Percentiles rank a stretch among this genome's conserved stretches.
Evolutionary conservation across 2,797 vertebrate genomes (phyloP).

Genomic region (Diglossa cyanea): DNA sequence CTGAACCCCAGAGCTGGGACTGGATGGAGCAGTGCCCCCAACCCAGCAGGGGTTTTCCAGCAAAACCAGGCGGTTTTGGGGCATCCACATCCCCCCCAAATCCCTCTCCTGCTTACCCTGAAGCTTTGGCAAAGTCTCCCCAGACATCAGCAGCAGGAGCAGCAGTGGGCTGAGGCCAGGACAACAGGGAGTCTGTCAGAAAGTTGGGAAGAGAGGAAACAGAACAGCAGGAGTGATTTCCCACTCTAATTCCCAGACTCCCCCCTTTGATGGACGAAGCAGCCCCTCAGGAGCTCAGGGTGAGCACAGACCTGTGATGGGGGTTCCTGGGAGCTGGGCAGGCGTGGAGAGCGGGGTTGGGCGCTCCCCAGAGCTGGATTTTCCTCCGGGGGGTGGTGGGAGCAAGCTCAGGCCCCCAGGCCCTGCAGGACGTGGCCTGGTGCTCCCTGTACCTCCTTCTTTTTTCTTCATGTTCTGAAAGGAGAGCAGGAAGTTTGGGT

Average conservation of each 20-base stretch:
- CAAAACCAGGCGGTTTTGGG: neutral
- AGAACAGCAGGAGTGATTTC: neutral
- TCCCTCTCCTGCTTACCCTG: conserved; percentile 78
- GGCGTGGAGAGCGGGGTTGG: rapidly evolving
- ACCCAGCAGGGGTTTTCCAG: rapidly evolving
- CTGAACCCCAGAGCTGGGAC: rapidly evolving
- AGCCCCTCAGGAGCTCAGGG: neutral
- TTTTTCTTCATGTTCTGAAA: conserved; percentile 91
- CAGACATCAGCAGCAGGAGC: conserved; percentile 78
- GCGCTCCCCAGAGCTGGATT: conserved; percentile 60
- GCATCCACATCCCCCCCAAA: neutral
- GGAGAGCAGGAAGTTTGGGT: neutral
- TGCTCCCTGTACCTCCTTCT: conserved; percentile 69
- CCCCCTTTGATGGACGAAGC: rapidly evolving
- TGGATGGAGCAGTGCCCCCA: neutral
- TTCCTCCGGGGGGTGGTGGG: conserved; percentile 87
- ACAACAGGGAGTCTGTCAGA: conserved; percentile 13
- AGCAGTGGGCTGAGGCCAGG: conserved; percentile 56
- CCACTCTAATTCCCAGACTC: neutral
- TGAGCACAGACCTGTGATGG: conserved; percentile 74
- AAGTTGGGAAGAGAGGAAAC: neutral
- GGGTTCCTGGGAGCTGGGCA: neutral
- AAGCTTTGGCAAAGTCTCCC: conserved; percentile 93
- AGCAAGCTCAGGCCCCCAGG: conserved; percentile 76
- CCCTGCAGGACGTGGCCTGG: conserved; percentile 71